These are phyloP conservation scores for Cylas formicarius DNA, from an alignment of 1,140 invertebrate species.

Conservation along the genomic window DNA sequence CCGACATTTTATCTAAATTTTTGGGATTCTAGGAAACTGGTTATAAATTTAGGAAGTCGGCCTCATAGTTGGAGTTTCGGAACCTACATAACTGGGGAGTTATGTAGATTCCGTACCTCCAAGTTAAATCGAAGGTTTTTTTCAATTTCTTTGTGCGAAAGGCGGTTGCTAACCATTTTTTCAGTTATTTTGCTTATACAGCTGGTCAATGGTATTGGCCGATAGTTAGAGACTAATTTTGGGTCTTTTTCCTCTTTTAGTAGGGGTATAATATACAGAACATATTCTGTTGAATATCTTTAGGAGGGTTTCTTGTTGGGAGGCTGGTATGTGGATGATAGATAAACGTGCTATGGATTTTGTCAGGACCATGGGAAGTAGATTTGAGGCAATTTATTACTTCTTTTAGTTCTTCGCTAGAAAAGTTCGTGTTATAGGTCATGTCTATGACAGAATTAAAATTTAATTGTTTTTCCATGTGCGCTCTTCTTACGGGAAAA, in stretches of 20 bases:
- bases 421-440: too few relatives aligned
- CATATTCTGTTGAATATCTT: slow-evolving; percentile 4
- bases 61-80: too few relatives aligned
- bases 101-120: slow-evolving; percentile 18
- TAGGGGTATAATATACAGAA: slow-evolving; percentile 5
- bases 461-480: too few relatives aligned
- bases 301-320: slow-evolving; percentile 1
- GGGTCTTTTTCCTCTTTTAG: slow-evolving; percentile 7
- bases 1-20: too few relatives aligned
- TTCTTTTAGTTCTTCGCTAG: too few relatives aligned
- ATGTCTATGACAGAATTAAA: too few relatives aligned
- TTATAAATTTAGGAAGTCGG: too few relatives aligned
- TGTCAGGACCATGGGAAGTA: slow-evolving; percentile 12
- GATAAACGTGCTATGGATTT: slow-evolving; percentile 1
- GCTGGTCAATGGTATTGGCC: slow-evolving; percentile 10
- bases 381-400: too few relatives aligned
- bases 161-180: slow-evolving; percentile 13
- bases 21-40: too few relatives aligned
- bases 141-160: slow-evolving; percentile 13
- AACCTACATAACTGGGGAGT: slow-evolving; percentile 15
- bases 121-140: slow-evolving; percentile 20
- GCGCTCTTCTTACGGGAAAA: too few relatives aligned
- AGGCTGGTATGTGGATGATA: not conserved
- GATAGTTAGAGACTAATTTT: slow-evolving; percentile 1
- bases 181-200: slow-evolving; percentile 15